These are phyloP conservation scores for Lynx canadensis DNA, from an alignment of 2,113 vertebrate species.

Conservation along the genomic window DNA sequence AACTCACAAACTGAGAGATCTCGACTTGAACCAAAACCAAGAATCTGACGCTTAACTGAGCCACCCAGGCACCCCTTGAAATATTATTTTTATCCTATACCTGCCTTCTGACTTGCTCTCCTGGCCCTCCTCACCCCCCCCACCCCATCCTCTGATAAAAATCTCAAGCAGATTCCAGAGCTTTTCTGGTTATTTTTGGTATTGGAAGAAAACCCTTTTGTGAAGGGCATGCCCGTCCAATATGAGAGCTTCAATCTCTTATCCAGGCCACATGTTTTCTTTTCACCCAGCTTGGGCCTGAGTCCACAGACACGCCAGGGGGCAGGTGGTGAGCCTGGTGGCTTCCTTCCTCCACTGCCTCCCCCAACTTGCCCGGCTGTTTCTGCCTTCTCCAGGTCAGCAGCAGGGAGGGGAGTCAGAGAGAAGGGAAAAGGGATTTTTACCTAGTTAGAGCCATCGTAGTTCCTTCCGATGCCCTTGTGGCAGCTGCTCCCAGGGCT, in stretches of 20 bases:
- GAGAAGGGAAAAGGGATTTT: background rate
- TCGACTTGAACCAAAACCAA: no score
- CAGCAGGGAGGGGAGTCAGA: accelerated
- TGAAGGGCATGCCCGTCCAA: background rate
- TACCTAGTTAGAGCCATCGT: background rate
- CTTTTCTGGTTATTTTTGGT: background rate
- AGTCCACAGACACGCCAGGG: accelerated
- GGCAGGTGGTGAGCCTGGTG: background rate
- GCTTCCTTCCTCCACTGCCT: background rate
- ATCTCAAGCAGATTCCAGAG: background rate
- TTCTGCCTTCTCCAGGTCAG: background rate
- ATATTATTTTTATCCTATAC: background rate
- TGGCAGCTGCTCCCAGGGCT: background rate
- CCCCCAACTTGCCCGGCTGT: background rate
- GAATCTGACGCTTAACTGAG: no score
- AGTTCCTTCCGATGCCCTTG: background rate
- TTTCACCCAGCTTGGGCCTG: background rate
- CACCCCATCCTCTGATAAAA: background rate
- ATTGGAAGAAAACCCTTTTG: background rate
- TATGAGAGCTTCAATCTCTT: background rate
- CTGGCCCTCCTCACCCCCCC: background rate
- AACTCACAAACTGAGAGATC: no score
- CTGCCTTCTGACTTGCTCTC: background rate
- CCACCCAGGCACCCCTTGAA: background rate
- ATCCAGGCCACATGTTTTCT: background rate